A percentile compares a stretch with the other conserved stretches of the same genome.
Evolutionary conservation across 1,140 invertebrate species (phyloP).

Genomic region (Tetramorium alpestre): DNA sequence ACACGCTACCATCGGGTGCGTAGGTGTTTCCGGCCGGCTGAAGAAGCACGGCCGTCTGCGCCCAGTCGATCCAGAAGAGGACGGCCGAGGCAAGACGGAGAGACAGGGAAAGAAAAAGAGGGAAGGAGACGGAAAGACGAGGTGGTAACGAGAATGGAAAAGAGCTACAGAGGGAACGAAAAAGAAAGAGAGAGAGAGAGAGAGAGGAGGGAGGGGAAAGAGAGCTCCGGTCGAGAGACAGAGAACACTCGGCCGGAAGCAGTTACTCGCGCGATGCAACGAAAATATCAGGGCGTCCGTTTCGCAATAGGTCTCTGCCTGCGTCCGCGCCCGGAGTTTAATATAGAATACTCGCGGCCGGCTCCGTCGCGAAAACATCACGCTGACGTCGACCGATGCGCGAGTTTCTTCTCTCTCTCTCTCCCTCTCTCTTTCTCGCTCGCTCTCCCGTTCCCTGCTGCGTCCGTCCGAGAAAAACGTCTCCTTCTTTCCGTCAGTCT

Average conservation of each 20-base stretch:
- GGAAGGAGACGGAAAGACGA: conserved; percentile 15
- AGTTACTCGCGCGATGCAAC: conserved; percentile 83
- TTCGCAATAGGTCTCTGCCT: conserved; percentile 81
- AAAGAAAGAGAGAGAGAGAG: conserved; percentile 25
- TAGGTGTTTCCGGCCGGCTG: conserved; percentile 76
- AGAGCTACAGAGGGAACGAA: conserved; percentile 59
- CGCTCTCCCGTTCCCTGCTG: not conserved
- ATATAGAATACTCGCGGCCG: conserved; percentile 80
- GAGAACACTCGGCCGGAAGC: conserved; percentile 80
- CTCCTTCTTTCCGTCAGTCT: conserved; percentile 20
- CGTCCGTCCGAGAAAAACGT: conserved; percentile 16
- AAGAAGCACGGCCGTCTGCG: conserved; percentile 69
- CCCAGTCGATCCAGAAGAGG: conserved; percentile 61
- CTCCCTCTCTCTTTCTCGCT: conserved; percentile 35
- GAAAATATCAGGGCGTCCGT: conserved; percentile 82
- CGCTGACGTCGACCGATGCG: conserved; percentile 67
- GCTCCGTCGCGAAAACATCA: conserved; percentile 78
- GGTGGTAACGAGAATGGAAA: conserved; percentile 42
- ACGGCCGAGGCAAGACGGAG: not conserved
- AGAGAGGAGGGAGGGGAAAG: conserved; percentile 33
- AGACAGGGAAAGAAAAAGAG: not conserved
- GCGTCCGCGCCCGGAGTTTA: conserved; percentile 80
- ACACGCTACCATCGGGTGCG: conserved; percentile 71
- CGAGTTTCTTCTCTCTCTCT: conserved; percentile 56
- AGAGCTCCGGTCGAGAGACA: conserved; percentile 24